A percentile compares a stretch with the other conserved stretches of the same genome.
phyloP scores from a whole-genome alignment of 2,888 invertebrate genomes.

The Acanthosepion lycidas region DNA sequence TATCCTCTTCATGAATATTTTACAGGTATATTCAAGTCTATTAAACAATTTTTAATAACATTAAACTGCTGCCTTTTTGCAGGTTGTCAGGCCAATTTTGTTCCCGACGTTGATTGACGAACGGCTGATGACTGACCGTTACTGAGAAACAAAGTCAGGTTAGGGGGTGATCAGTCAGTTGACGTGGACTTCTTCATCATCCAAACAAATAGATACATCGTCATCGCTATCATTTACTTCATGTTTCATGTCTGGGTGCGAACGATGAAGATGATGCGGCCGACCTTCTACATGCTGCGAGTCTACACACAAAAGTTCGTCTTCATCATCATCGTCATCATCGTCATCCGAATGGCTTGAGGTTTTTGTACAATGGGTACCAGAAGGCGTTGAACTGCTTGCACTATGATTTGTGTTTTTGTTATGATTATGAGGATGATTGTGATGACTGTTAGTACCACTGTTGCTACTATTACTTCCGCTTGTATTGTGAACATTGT shows the following conservation, averaged over 20 bases:
- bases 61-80: not conserved
- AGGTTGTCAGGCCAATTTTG: not conserved
- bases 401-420: not conserved
- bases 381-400: not conserved
- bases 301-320: not conserved
- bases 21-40: not conserved
- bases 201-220: conserved; percentile 54
- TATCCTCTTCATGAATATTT: not conserved
- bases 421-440: not conserved
- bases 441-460: not conserved
- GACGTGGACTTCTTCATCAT: conserved; percentile 50
- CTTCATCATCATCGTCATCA: not conserved
- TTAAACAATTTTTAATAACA: not conserved
- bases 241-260: not conserved
- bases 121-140: not conserved
- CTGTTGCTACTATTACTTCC: not conserved
- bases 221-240: conserved; percentile 14
- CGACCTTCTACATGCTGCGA: not conserved
- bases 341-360: not conserved
- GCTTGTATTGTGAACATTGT: too few relatives aligned
- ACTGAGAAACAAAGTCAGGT: not conserved
- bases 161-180: not conserved
- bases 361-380: not conserved
- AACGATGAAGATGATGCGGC: not conserved
- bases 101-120: not conserved